phyloP scores from a whole-genome alignment of 2,797 vertebrate genomes.

The Lepus oiostolus region DNA sequence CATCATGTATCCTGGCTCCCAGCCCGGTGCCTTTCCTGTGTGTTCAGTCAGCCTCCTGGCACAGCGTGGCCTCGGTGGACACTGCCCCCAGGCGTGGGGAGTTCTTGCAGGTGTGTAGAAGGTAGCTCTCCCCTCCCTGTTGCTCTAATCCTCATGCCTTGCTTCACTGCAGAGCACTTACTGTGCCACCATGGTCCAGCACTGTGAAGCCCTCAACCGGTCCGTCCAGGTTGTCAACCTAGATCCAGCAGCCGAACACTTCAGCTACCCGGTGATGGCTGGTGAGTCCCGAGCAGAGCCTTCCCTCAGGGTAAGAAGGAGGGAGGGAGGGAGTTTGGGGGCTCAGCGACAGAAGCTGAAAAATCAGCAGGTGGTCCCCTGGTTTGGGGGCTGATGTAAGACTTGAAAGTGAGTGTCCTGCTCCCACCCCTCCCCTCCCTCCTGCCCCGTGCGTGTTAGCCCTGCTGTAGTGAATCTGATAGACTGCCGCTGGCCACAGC shows the following conservation, averaged over 20 bases:
- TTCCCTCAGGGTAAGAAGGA: not conserved
- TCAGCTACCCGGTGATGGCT: conserved; percentile 96
- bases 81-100: not conserved
- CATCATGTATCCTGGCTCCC: not conserved
- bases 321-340: not conserved
- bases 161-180: conserved; percentile 94
- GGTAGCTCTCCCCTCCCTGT: too few relatives aligned
- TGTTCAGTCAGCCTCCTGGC: not conserved
- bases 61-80: not conserved
- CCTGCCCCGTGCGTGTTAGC: not conserved
- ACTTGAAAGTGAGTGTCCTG: not conserved
- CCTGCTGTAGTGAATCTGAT: not conserved
- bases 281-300: conserved; percentile 87
- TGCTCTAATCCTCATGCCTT: not conserved
- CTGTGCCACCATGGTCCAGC: conserved; percentile 96
- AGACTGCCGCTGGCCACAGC: not conserved
- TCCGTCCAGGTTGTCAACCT: conserved; percentile 97
- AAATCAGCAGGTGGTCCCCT: not conserved
- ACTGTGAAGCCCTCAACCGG: conserved; percentile 93
- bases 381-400: not conserved
- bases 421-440: not conserved
- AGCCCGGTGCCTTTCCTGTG: not conserved
- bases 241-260: conserved; percentile 97
- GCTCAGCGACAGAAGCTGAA: not conserved
- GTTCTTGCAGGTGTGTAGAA: not conserved